phyloP scores from a whole-genome alignment of 1,140 invertebrate genomes.

The Nymphalis io region DNA sequence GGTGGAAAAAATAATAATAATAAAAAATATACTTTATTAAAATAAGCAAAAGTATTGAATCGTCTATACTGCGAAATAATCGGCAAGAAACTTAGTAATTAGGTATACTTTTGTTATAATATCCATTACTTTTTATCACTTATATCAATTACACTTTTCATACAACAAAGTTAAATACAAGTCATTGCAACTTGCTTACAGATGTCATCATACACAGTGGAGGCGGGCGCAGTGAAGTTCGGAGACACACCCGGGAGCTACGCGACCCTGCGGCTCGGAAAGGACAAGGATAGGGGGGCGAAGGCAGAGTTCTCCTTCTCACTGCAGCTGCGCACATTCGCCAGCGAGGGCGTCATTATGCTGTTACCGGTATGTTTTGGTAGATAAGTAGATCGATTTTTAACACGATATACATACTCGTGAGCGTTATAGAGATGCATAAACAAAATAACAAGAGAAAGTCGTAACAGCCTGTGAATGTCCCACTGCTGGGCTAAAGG shows the following conservation, averaged over 20 bases:
- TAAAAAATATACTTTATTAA: too few species aligned
- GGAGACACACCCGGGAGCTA: conserved; percentile 90
- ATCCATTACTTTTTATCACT: too few species aligned
- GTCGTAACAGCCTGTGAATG: too few species aligned
- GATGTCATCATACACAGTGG: conserved; percentile 87
- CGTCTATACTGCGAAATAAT: too few species aligned
- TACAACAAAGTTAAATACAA: neutral
- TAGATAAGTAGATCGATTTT: neutral
- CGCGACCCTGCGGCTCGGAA: conserved; percentile 82
- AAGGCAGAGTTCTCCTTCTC: conserved; percentile 84
- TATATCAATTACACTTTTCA: neutral
- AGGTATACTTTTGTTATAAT: too few species aligned
- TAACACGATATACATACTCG: too few species aligned
- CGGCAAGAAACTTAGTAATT: too few species aligned
- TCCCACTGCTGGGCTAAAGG: too few species aligned
- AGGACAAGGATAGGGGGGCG: conserved; percentile 24
- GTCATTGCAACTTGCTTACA: conserved; percentile 54
- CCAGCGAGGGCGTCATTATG: conserved; percentile 90
- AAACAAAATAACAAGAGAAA: too few species aligned
- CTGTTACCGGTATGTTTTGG: conserved; percentile 84
- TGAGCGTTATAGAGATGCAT: too few species aligned
- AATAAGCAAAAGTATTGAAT: too few species aligned
- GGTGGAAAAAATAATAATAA: too few species aligned
- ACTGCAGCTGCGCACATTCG: conserved; percentile 93
- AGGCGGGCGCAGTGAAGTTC: conserved; percentile 91